Conservation (phyloP, 30 jellyfish, hydroid and myxozoan species). For the Hydractinia echinata region DNA sequence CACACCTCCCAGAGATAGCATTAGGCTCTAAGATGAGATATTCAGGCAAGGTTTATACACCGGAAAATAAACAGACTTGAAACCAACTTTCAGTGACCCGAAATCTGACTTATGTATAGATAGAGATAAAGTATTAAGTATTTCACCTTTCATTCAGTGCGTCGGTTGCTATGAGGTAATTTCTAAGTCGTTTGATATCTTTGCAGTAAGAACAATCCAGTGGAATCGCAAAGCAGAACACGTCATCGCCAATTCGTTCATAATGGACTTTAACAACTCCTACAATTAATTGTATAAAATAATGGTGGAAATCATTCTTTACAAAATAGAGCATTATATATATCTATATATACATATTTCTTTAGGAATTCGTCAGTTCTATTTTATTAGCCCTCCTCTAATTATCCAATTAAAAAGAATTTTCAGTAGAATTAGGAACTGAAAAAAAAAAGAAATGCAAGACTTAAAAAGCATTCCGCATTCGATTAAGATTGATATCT, state of each 20-base stretch:
- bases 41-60: neutral
- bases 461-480: neutral
- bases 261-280: conserved; percentile 62
- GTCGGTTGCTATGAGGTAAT: conserved; percentile 10
- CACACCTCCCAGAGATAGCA: conserved; percentile 18
- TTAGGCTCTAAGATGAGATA: conserved; percentile 14
- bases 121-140: neutral
- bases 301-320: too few species aligned
- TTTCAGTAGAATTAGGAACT: too few species aligned
- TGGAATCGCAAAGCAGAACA: conserved; percentile 42
- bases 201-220: conserved; percentile 21
- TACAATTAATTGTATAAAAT: neutral
- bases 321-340: too few species aligned
- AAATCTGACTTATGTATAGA: neutral
- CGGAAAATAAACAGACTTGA: too few species aligned
- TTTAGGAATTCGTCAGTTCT: too few species aligned
- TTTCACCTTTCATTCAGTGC: neutral
- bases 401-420: too few species aligned
- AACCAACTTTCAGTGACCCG: too few species aligned
- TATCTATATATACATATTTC: too few species aligned
- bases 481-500: too few species aligned
- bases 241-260: conserved; percentile 48
- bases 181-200: conserved; percentile 8
- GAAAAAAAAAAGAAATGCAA: neutral
- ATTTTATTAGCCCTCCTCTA: too few species aligned